Conservation (phyloP, 2,888 invertebrate genomes). For the Aspidiotus destructor region DNA sequence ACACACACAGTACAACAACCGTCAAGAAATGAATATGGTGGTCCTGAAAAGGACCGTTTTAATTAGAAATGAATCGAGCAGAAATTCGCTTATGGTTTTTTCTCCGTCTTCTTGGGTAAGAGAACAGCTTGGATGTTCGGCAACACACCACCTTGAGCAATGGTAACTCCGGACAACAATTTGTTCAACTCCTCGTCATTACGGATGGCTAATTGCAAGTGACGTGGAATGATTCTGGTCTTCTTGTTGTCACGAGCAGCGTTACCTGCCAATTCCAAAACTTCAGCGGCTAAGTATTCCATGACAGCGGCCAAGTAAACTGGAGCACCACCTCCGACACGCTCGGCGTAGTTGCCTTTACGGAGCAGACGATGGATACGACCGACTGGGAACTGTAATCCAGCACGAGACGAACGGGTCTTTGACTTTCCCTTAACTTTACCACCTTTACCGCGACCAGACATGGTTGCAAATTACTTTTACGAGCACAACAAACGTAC, state of each 20-base stretch:
- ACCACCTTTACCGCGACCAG: constrained; percentile 37
- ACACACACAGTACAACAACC: no score
- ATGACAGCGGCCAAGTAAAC: constrained; percentile 51
- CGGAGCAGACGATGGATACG: constrained; percentile 50
- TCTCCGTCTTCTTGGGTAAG: constrained; percentile 38
- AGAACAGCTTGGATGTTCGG: constrained; percentile 48
- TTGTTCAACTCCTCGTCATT: constrained; percentile 76
- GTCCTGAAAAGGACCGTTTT: constrained; percentile 29
- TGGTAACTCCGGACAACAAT: constrained; percentile 65
- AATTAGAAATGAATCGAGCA: neutral
- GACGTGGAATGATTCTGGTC: constrained; percentile 62
- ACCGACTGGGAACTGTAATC: constrained; percentile 49
- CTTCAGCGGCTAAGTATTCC: constrained; percentile 59
- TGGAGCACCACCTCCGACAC: constrained; percentile 48
- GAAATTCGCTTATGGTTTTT: constrained; percentile 25
- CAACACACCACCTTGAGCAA: constrained; percentile 74
- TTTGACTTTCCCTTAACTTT: constrained; percentile 46
- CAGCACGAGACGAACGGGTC: constrained; percentile 48
- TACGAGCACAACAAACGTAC: no score
- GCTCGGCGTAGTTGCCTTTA: constrained; percentile 52
- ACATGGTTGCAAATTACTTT: constrained; percentile 28
- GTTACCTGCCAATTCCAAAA: constrained; percentile 54
- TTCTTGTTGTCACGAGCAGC: constrained; percentile 59
- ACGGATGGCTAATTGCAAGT: constrained; percentile 66
- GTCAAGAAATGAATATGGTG: constrained; percentile 13